Conservation (phyloP, 2,888 invertebrate species). For the Lumbricus terrestris region DNA sequence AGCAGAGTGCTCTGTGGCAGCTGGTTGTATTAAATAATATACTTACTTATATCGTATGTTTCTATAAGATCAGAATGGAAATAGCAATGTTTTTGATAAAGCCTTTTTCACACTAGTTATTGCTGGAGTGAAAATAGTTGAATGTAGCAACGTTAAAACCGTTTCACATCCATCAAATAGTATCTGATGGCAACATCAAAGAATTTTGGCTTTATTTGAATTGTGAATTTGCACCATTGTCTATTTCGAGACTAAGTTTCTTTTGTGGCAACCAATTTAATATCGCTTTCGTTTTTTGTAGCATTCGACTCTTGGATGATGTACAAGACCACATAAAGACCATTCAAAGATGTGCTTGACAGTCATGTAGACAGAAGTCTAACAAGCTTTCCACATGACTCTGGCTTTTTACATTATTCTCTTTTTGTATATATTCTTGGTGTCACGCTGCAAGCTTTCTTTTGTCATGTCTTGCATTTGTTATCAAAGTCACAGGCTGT, state of each 20-base stretch:
- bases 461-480: not conserved
- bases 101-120: not conserved
- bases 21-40: no score
- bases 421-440: not conserved
- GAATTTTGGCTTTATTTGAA: not conserved
- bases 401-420: not conserved
- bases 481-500: not conserved
- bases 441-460: no score
- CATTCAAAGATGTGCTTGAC: constrained; percentile 44
- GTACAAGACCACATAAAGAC: constrained; percentile 53
- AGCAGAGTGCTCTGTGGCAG: no score
- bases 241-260: not conserved
- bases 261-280: constrained; percentile 34
- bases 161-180: not conserved
- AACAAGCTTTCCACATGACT: not conserved
- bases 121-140: not conserved
- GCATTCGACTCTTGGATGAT: constrained; percentile 66
- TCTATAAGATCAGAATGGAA: not conserved
- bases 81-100: not conserved
- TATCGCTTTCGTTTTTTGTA: constrained; percentile 63
- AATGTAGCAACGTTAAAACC: not conserved
- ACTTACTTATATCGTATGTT: no score
- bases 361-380: not conserved
- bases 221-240: not conserved
- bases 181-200: not conserved